A percentile compares a stretch with the other conserved stretches of the same genome.
Evolutionary conservation across 2,797 vertebrate species (phyloP).

Genomic region (Argentina silus): DNA sequence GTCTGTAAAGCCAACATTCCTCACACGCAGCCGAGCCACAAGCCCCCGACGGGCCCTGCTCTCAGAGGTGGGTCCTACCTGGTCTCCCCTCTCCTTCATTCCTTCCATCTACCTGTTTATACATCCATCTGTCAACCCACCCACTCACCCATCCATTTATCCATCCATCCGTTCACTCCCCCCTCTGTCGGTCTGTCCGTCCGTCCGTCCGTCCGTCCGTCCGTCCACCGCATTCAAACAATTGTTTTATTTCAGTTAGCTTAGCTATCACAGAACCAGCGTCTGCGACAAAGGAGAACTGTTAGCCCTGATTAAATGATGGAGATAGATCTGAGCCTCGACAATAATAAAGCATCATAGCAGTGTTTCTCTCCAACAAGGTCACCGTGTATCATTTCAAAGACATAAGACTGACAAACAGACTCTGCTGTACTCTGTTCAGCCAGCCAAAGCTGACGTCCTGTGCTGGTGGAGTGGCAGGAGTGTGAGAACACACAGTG

Average conservation of each 20-base stretch:
- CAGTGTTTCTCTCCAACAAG: background rate
- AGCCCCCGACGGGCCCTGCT: conserved; percentile 86
- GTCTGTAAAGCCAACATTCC: conserved; percentile 88
- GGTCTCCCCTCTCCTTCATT: background rate
- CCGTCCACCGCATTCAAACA: background rate
- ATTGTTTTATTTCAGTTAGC: background rate
- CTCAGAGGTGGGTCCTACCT: conserved; percentile 82
- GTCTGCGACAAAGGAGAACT: background rate
- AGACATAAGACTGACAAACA: no score
- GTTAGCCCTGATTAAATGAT: background rate
- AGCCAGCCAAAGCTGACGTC: background rate
- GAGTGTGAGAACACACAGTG: conserved; percentile 1
- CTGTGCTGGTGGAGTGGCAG: background rate
- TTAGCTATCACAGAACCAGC: background rate
- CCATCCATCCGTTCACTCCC: background rate
- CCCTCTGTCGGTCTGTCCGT: background rate
- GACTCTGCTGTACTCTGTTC: background rate
- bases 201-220: background rate
- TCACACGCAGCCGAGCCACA: conserved; percentile 79
- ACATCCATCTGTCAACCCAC: background rate
- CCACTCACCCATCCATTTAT: background rate
- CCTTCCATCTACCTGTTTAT: background rate
- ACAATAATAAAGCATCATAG: background rate
- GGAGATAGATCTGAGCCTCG: background rate
- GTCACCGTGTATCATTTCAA: background rate